Base-by-base conservation (phyloP, 2,797 vertebrate genomes). In the Sciurus carolinensis region DNA sequence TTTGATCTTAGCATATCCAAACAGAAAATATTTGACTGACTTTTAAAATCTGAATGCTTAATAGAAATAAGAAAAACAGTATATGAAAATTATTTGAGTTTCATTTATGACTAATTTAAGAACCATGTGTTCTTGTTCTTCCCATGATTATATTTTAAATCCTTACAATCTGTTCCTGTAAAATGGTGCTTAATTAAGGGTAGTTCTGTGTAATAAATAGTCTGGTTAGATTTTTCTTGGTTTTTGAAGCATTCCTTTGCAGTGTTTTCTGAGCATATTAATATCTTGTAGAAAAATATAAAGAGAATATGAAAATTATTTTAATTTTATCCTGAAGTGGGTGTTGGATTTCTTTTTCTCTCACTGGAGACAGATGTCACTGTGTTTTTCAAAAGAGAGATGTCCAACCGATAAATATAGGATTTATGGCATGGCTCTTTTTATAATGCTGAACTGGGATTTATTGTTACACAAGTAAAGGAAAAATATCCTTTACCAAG, bases 121-220 rank as follows among this genome's bases (percentile, higher is more conserved):
- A 98, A 95, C 94, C 92, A 86, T 97, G 97, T 98, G 97, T 98
- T 98, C 94, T 96, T 97, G 44, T 92, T 98, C 30, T 96, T 97
- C 97, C 91, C 85, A 90, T 97, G 77, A 17, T 98, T 97, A 66
- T 20, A 86, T 98, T 98, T 98, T 98, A 95, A 98, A 97, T 98
- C 80, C 86, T 97, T 97, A 95, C 96, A 97, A 94, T 98, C 98
- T 98, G 96, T 97, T 89, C 33, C 69, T 86, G 54, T 90, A 71
- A 69, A 86, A 94, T 86, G 59, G 50, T 88, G 14, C 93, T 96
- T 98, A 96, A 98, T 95, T 98, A 96, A 97, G 92, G 95, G 91
- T 96, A 98, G 95, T 97, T 98, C 96, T 98, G 90, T 97, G 62
- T 94, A 94, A 75, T 81, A 82, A 39, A 92, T 92, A 91, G 59